These are phyloP conservation scores for Syrphus vitripennis DNA, from an alignment of 2,888 invertebrate genomes.

Conservation along the genomic window DNA sequence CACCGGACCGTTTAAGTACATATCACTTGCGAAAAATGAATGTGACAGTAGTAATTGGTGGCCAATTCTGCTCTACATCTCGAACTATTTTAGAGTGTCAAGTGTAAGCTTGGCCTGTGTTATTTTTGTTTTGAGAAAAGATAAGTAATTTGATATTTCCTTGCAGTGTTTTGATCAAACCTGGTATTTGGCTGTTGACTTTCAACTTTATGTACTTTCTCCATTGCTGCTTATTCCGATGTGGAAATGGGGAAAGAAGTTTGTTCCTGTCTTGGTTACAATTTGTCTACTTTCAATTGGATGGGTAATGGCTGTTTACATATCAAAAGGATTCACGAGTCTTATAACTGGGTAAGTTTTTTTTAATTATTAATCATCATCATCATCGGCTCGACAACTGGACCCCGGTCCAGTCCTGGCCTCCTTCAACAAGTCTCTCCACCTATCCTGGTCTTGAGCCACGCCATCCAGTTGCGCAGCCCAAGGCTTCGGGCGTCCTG, in stretches of 20 bases:
- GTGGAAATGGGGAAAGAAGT: slow-evolving; percentile 72
- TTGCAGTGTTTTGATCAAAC: slow-evolving; percentile 80
- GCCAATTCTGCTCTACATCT: slow-evolving; percentile 80
- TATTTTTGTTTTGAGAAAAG: too few species aligned
- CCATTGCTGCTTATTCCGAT: slow-evolving; percentile 81
- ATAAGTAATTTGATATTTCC: neutral
- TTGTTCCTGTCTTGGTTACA: slow-evolving; percentile 32
- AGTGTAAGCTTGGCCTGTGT: neutral
- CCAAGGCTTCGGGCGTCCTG: too few species aligned
- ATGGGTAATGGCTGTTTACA: slow-evolving; percentile 53
- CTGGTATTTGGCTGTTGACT: slow-evolving; percentile 83
- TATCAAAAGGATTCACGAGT: slow-evolving; percentile 25
- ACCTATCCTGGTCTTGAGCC: too few species aligned
- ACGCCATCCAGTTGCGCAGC: too few species aligned
- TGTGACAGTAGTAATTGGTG: slow-evolving; percentile 80
- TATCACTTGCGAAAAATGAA: neutral
- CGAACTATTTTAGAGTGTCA: slow-evolving; percentile 77
- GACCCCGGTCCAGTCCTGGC: too few species aligned
- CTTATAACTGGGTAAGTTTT: slow-evolving; percentile 27
- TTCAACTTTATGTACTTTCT: slow-evolving; percentile 82
- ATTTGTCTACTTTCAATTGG: slow-evolving; percentile 48
- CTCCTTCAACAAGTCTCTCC: too few species aligned
- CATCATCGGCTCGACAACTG: too few species aligned
- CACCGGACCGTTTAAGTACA: slow-evolving; percentile 79
- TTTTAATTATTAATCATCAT: neutral